Conservation (phyloP, 2,797 vertebrate species). For the Spheniscus humboldti region DNA sequence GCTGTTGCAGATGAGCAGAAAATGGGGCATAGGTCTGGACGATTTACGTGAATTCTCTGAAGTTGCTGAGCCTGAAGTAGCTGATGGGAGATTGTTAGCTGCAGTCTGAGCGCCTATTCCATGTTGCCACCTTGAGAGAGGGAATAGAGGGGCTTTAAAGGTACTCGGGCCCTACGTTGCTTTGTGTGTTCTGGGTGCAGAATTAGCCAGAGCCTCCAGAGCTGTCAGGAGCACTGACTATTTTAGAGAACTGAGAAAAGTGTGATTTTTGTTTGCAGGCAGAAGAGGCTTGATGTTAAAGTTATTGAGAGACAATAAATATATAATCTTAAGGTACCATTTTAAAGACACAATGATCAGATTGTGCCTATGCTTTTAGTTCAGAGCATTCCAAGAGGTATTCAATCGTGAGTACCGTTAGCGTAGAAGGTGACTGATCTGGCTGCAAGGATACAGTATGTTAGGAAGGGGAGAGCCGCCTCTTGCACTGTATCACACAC, state of each 20-base stretch:
- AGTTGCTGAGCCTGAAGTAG: not conserved
- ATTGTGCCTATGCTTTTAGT: not conserved
- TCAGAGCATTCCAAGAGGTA: not conserved
- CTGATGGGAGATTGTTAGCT: not conserved
- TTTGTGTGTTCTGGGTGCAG: not conserved
- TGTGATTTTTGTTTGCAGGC: not conserved
- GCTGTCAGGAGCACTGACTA: not conserved
- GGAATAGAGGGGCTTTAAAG: not conserved
- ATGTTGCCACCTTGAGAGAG: not conserved
- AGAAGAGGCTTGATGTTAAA: not conserved
- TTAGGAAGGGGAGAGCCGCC: not conserved
- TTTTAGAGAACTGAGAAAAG: not conserved
- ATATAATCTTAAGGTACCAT: not conserved
- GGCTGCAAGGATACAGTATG: not conserved
- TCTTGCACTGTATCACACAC: not conserved
- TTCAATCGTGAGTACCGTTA: not conserved
- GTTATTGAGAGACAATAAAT: not conserved
- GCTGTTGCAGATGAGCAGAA: not conserved
- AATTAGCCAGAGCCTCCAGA: not conserved
- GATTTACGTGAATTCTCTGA: not conserved
- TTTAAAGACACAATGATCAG: not conserved
- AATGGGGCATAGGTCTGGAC: not conserved
- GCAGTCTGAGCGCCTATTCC: not conserved
- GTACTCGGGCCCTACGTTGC: not conserved
- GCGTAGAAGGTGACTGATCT: fast-evolving